A percentile compares a stretch with the other conserved stretches of the same genome.
phyloP scores from a whole-genome alignment of 2,888 invertebrate genomes.

The Criorhina ranunculi region DNA sequence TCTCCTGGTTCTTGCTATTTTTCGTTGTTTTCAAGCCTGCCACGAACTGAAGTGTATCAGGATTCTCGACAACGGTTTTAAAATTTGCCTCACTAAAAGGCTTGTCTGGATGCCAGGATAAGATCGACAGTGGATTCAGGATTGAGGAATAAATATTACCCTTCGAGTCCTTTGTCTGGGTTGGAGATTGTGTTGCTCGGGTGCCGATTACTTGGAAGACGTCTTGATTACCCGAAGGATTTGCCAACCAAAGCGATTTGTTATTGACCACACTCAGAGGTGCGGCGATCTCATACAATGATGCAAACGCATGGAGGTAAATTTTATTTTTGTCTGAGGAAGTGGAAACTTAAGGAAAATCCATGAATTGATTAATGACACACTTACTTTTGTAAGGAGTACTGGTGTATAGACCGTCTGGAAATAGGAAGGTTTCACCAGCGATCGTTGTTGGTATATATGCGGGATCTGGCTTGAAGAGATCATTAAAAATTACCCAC shows the following conservation, averaged over 20 bases:
- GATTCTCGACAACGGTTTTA: conserved; percentile 85
- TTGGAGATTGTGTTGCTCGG: conserved; percentile 88
- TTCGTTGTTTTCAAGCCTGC: conserved; percentile 88
- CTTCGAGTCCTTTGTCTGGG: conserved; percentile 86
- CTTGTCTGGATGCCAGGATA: conserved; percentile 89
- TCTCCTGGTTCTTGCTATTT: conserved; percentile 85
- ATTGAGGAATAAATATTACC: conserved; percentile 85
- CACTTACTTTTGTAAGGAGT: conserved; percentile 54
- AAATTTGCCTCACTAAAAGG: conserved; percentile 86
- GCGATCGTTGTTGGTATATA: conserved; percentile 55
- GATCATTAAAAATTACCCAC: conserved; percentile 54
- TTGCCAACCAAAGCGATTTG: conserved; percentile 82
- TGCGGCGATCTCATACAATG: conserved; percentile 28
- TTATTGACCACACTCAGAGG: conserved; percentile 36
- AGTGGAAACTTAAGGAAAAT: background rate
- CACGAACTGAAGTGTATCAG: conserved; percentile 88
- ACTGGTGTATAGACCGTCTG: conserved; percentile 61
- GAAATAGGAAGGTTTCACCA: conserved; percentile 50
- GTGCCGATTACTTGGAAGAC: conserved; percentile 85
- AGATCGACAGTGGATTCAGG: conserved; percentile 87
- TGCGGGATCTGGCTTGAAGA: conserved; percentile 37
- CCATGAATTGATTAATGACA: background rate
- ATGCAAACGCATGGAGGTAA: conserved; percentile 44
- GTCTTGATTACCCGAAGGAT: conserved; percentile 84
- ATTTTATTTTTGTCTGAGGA: conserved; percentile 31